phyloP scores from a whole-genome alignment of 2,888 invertebrate genomes.

The Tinea semifulvella region DNA sequence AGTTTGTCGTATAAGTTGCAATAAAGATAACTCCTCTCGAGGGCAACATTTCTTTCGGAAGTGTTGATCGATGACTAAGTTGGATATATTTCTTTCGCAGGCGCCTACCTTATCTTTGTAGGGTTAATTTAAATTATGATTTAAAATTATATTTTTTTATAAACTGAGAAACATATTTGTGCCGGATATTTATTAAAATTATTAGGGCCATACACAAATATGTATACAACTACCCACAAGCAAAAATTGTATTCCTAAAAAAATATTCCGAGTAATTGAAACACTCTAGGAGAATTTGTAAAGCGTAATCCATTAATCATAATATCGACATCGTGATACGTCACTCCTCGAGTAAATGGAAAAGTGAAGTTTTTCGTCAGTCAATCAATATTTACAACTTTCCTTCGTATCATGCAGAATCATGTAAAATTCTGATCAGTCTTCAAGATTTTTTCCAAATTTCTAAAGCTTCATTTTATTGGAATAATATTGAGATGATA shows the following conservation, averaged over 20 bases:
- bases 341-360: conserved; percentile 13
- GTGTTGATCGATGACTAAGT: too few relatives aligned
- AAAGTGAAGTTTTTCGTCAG: conserved; percentile 12
- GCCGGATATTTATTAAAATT: neutral
- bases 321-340: conserved; percentile 13
- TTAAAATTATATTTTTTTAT: neutral
- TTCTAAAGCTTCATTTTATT: conserved; percentile 7
- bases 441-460: conserved; percentile 7
- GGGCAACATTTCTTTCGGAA: too few relatives aligned
- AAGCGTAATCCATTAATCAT: conserved; percentile 10
- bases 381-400: conserved; percentile 14
- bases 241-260: neutral
- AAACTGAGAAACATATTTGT: neutral
- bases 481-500: conserved; percentile 8
- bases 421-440: conserved; percentile 3
- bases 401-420: conserved; percentile 12
- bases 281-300: neutral
- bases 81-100: too few relatives aligned
- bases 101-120: too few relatives aligned
- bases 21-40: too few relatives aligned
- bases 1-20: too few relatives aligned
- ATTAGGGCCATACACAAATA: too few relatives aligned
- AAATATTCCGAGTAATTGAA: neutral
- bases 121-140: neutral
- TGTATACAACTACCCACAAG: neutral